phyloP scores from a whole-genome alignment of 1,140 invertebrate species.

The Drosophila yakuba region DNA sequence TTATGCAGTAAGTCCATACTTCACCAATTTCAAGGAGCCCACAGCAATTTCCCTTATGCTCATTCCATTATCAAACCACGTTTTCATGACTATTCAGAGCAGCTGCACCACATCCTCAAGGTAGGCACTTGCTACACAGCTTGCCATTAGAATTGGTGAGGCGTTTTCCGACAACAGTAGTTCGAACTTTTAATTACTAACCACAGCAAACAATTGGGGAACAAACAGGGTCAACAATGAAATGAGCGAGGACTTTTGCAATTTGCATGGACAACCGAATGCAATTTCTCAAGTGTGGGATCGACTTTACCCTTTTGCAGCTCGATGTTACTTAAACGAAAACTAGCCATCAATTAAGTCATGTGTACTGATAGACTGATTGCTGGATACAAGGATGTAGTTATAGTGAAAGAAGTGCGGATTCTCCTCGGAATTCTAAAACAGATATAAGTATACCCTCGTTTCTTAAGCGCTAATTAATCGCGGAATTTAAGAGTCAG shows the following conservation, averaged over 20 bases:
- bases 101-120: not conserved
- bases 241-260: not conserved
- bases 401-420: not conserved
- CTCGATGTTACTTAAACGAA: constrained; percentile 10
- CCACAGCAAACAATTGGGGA: constrained; percentile 32
- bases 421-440: not conserved
- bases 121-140: constrained; percentile 14
- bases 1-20: too few relatives aligned
- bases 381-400: not conserved
- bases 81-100: not conserved
- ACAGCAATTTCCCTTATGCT: not conserved
- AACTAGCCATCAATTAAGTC: constrained; percentile 16
- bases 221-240: not conserved
- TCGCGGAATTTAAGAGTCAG: too few relatives aligned
- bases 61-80: constrained; percentile 38
- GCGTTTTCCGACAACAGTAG: constrained; percentile 4
- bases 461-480: not conserved
- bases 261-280: constrained; percentile 18
- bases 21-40: constrained; percentile 12
- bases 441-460: not conserved
- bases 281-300: not conserved
- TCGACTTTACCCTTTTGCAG: not conserved
- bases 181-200: constrained; percentile 54
- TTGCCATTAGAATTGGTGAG: constrained; percentile 20
- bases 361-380: not conserved